phyloP scores from a whole-genome alignment of 92 coral and sea anemone genomes.

The Siderastrea siderea region DNA sequence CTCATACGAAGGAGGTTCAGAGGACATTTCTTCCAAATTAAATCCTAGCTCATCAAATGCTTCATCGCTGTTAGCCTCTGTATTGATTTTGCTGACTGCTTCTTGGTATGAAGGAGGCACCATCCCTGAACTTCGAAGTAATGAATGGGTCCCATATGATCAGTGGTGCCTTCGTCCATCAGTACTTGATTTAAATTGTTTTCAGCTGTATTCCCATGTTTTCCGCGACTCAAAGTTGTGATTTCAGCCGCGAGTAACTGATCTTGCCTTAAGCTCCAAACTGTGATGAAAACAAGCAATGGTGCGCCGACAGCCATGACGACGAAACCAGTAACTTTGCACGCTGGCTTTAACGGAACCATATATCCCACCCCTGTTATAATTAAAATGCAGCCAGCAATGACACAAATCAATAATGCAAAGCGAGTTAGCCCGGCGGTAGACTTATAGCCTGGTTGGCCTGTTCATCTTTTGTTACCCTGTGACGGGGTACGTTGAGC shows the following conservation, averaged over 20 bases:
- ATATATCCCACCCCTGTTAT: neutral
- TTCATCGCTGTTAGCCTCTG: too few species aligned
- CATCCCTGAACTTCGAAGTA: too few species aligned
- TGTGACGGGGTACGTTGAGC: neutral
- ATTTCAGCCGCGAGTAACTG: neutral
- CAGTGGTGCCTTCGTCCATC: too few species aligned
- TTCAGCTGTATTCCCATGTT: too few species aligned
- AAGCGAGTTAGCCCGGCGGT: neutral
- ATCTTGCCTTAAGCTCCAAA: neutral
- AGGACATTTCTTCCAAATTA: too few species aligned
- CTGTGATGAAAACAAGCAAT: neutral
- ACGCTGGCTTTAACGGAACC: neutral
- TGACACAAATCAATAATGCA: neutral
- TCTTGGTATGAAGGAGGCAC: too few species aligned
- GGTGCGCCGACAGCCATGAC: neutral
- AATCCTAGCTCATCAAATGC: too few species aligned
- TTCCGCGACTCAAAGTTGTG: too few species aligned
- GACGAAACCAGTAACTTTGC: neutral
- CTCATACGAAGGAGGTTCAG: too few species aligned
- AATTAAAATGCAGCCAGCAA: neutral
- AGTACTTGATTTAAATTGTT: too few species aligned
- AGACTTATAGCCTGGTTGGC: neutral
- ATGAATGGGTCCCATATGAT: too few species aligned
- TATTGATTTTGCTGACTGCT: too few species aligned
- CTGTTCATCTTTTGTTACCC: conserved; percentile 3